These are phyloP conservation scores for Nineta flava DNA, from an alignment of 2,888 invertebrate species.

Conservation along the genomic window DNA sequence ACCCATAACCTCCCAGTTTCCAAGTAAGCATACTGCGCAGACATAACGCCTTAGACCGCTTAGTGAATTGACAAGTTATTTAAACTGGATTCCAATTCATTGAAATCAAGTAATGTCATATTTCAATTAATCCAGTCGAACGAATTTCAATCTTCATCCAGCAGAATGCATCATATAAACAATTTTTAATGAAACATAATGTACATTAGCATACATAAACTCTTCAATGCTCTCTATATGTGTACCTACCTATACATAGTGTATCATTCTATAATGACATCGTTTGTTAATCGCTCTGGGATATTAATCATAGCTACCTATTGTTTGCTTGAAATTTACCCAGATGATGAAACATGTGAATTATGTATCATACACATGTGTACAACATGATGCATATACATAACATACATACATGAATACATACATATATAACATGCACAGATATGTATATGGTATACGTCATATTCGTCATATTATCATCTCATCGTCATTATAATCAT, in stretches of 20 bases:
- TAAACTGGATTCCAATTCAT: no score
- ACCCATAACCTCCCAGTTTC: no score
- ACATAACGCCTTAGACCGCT: no score
- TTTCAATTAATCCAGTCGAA: no score
- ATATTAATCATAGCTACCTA: conserved; percentile 6
- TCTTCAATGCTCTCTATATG: neutral
- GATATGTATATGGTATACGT: neutral
- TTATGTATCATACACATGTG: neutral
- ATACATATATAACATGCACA: neutral
- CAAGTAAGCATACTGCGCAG: no score
- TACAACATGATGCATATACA: neutral
- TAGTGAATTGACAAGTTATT: no score
- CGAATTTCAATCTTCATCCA: no score
- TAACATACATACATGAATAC: neutral
- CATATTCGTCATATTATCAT: neutral
- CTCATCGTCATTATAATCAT: neutral
- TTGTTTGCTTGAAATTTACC: conserved; percentile 2
- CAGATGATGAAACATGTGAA: neutral
- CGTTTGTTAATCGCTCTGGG: conserved; percentile 7
- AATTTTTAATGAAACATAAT: no score
- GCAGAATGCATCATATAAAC: no score
- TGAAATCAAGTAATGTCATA: no score
- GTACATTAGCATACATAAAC: no score
- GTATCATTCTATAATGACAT: conserved; percentile 7
- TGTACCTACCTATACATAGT: neutral